Evolutionary conservation across 1,140 invertebrate species (phyloP), one percentile per base, ranked within the genome.

Genomic region (Mycetomoellerius zeteki): DNA sequence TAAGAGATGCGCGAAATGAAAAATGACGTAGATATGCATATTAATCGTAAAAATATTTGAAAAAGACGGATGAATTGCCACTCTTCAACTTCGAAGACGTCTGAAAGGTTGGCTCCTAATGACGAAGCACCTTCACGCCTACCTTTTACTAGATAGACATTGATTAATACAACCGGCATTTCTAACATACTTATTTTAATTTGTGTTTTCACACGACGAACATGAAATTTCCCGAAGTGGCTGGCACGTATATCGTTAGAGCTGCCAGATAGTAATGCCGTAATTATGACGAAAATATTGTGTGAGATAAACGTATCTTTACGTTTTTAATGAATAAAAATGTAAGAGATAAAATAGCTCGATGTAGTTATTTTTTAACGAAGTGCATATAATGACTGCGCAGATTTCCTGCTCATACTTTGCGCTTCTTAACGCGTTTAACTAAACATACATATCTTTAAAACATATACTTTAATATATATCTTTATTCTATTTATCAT

Each of bases 151-250:
- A 73, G 87, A 78, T 87, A 72, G 78, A 88, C 88, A 64, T 91
- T 93, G 92, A 93, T 93, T 84, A 86, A 93, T 93, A 90, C 58
- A 52, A 72, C 62, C 72, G 71, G 64, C 84, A 56, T 60, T 89
- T 73, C 81, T 86, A 84, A 87, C 88, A 85, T 89, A 88, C 92
- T 93, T 93, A 88, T 92, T 93, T 93, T 91, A 92, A 93, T 93
- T 92, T 93, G 89, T 91, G 80, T 91, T 90, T 93, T 93, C 91
- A 88, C 93, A 78, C 88, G 80, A 88, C 58, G 30, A 89, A 86
- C 65, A 71, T 54, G 72, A 52, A 89, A 92, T 93, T 93, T 86
- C 89, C 65, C 67, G 54, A 52, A 24, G 50, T 65, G 43, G 21
- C 43, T 62, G 71, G 24, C 81, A 67, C 58, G 7, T 75, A n/a